These are phyloP conservation scores for Itoplectis maculator DNA, from an alignment of 2,888 invertebrate species.

Conservation along the genomic window DNA sequence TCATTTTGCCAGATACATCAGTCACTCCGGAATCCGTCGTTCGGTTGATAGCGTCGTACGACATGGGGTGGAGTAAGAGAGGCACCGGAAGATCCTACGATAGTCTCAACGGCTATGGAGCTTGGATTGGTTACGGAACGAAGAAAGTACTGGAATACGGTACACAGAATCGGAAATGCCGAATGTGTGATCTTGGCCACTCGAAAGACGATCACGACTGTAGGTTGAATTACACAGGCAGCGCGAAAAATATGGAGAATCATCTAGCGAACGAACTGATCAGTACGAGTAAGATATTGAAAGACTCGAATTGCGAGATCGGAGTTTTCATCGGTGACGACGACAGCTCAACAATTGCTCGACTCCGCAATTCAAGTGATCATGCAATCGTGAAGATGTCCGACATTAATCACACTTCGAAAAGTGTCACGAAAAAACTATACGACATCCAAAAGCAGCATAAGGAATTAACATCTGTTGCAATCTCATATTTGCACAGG, in stretches of 20 bases:
- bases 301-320: slow-evolving; percentile 36
- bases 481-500: slow-evolving; percentile 32
- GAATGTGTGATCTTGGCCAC: slow-evolving; percentile 6
- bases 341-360: slow-evolving; percentile 46
- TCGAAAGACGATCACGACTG: slow-evolving; percentile 24
- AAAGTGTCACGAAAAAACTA: slow-evolving; percentile 37
- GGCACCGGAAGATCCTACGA: slow-evolving; percentile 54
- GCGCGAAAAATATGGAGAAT: slow-evolving; percentile 33
- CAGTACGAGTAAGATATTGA: slow-evolving; percentile 15
- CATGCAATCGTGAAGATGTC: slow-evolving; percentile 37
- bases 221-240: slow-evolving; percentile 30
- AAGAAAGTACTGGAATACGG: slow-evolving; percentile 70
- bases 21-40: slow-evolving; percentile 23
- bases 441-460: slow-evolving; percentile 26
- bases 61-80: slow-evolving; percentile 53
- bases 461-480: slow-evolving; percentile 39
- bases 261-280: slow-evolving; percentile 1
- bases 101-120: slow-evolving; percentile 68
- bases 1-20: slow-evolving; percentile 14
- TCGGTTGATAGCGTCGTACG: slow-evolving; percentile 44
- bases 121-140: slow-evolving; percentile 67
- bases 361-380: slow-evolving; percentile 20
- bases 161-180: slow-evolving; percentile 56
- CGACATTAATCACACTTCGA: slow-evolving; percentile 43
- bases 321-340: slow-evolving; percentile 47